Base-by-base conservation (phyloP, 2,113 vertebrate genomes). In the Tragelaphus imberbis region DNA sequence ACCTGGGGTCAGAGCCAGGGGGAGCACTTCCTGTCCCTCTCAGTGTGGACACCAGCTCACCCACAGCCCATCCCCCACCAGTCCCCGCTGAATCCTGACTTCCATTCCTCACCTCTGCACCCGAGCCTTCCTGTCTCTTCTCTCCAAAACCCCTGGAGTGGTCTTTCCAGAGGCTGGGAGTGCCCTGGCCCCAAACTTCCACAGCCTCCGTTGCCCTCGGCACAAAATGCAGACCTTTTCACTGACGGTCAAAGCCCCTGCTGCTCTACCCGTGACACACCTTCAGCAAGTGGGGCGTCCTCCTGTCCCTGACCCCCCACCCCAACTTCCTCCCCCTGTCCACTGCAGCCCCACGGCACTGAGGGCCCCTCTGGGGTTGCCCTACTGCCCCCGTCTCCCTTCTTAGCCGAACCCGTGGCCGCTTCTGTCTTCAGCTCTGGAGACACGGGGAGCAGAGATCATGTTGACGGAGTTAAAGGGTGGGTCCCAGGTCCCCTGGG, bases 201-300 rank as follows among this genome's bases (percentile, higher is more conserved):
- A 6, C 3, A 12, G 59, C 61, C 44, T 44, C 36, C 7, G 1
- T 81, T 2, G 59, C 19, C 59, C 90, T 86, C 0, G 9, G 81
- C 59, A 40, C 28, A 17, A 40, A 61, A 36, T 21, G 8, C 40
- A 61, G 90, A 68, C 40, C 2, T 44, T n/a, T 36, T 40, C 36
- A 16, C 10, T 2, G 14, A 12, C 0, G 4, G 13, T 58, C 88
- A 15, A 30, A 58, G 36, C n/a, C 55, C 49, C 33, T 77, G 1
- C 3, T 55, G 77, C 59, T 28, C 23, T 13, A 56, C 7, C 23
- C 23, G 7, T 1, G 16, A 2, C 14, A 2, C 2, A 0, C 40
- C 36, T 44, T 51, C 36, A 5, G 68, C 68, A 3, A 12, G 15
- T 0, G 4, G 11, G 71, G 47, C 0, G 0, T 11, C 61, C 85